Percentiles rank a stretch among this genome's conserved stretches.
phyloP scores from a whole-genome alignment of 35 echinoderm and acorn worm species.

The Ophiothrix spiculata region DNA sequence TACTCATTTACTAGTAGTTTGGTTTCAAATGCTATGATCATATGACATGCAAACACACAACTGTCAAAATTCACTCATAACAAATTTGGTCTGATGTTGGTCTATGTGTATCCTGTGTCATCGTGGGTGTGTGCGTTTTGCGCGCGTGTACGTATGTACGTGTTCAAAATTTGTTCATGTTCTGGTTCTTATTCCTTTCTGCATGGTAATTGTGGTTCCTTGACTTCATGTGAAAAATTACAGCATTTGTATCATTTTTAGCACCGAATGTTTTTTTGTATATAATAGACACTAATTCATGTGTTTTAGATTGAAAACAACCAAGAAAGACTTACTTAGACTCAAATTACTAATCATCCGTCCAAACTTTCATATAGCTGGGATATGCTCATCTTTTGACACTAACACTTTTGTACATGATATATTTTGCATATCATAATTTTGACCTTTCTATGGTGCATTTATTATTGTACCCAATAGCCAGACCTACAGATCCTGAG shows the following conservation, averaged over 20 bases:
- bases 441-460: background rate
- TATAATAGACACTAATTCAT: conserved; percentile 4
- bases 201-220: background rate
- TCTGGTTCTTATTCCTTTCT: background rate
- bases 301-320: background rate
- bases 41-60: background rate
- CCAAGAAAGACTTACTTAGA: no score
- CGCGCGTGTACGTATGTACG: background rate
- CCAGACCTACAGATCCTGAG: background rate
- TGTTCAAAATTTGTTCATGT: background rate
- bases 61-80: background rate
- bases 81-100: background rate
- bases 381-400: background rate
- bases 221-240: background rate
- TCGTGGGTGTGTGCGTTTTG: background rate
- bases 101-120: background rate
- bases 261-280: background rate
- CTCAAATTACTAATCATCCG: background rate
- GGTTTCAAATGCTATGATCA: background rate
- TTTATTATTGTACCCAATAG: conserved; percentile 16
- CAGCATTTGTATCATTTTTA: background rate
- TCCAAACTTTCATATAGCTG: background rate
- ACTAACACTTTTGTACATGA: background rate
- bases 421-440: background rate
- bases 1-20: background rate